Evolutionary conservation across 2,113 vertebrate genomes (phyloP).

Genomic region (Oplegnathus fasciatus): DNA sequence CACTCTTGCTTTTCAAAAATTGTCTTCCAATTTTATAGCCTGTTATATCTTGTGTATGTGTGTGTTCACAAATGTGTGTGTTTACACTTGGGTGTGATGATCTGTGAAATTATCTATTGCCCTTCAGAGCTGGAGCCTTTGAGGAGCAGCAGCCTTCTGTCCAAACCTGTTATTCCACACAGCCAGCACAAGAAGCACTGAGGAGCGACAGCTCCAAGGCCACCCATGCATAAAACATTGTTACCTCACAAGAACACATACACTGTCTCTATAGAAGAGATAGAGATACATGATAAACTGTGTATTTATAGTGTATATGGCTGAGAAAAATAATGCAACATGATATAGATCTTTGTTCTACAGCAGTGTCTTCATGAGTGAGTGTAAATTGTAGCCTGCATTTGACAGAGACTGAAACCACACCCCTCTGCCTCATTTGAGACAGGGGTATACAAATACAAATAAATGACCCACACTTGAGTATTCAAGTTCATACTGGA

Average conservation of each 20-base stretch:
- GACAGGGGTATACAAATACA: background rate
- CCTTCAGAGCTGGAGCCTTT: slow-evolving; percentile 57
- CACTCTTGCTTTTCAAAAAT: background rate
- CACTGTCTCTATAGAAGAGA: slow-evolving; percentile 15
- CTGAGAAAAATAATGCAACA: slow-evolving; percentile 12
- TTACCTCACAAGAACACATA: slow-evolving; percentile 48
- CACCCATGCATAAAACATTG: slow-evolving; percentile 55
- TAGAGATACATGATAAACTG: background rate
- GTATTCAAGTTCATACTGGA: background rate
- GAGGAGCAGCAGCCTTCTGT: slow-evolving; percentile 66
- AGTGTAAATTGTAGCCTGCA: background rate
- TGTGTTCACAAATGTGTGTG: slow-evolving; percentile 31
- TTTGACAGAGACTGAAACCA: background rate
- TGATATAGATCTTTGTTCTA: slow-evolving; percentile 8
- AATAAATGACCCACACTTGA: background rate
- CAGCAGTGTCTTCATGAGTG: background rate
- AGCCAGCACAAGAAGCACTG: slow-evolving; percentile 34
- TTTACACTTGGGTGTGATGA: slow-evolving; percentile 62
- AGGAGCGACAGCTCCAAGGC: slow-evolving; percentile 45
- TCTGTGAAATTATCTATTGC: slow-evolving; percentile 73
- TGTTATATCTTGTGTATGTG: background rate
- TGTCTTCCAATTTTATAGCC: background rate
- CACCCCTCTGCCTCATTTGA: too few species aligned
- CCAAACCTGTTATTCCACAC: slow-evolving; percentile 59
- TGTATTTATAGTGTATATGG: background rate